Evolutionary conservation across 2,113 vertebrate species (phyloP).

Genomic region (Engystomops pustulosus): DNA sequence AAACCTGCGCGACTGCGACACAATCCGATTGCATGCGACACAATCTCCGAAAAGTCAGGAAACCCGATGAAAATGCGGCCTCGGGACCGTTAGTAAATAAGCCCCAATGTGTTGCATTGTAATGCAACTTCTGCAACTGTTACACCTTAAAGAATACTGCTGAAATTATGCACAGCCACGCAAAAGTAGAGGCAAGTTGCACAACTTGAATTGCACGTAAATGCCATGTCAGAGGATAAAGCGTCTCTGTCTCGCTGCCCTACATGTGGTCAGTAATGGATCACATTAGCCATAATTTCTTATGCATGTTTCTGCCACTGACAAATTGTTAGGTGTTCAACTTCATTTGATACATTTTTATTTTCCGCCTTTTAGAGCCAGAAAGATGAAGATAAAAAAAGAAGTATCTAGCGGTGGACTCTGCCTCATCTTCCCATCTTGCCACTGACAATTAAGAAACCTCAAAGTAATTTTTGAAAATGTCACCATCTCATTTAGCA

Average conservation of each 20-base stretch:
- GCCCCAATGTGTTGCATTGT: background rate
- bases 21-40: too few species aligned
- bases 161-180: background rate
- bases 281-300: slow-evolving; percentile 20
- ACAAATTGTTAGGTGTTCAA: slow-evolving; percentile 17
- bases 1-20: too few species aligned
- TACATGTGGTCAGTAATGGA: slow-evolving; percentile 31
- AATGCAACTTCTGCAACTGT: background rate
- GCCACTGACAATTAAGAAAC: slow-evolving; percentile 83
- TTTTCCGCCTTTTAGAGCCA: background rate
- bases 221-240: slow-evolving; percentile 10
- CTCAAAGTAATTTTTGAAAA: slow-evolving; percentile 92
- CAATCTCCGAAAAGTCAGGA: too few species aligned
- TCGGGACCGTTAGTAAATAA: too few species aligned
- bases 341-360: background rate
- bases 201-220: background rate
- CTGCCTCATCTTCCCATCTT: slow-evolving; percentile 71
- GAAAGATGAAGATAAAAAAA: background rate
- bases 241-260: background rate
- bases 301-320: slow-evolving; percentile 12
- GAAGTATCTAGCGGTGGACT: slow-evolving; percentile 9
- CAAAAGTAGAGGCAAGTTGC: background rate
- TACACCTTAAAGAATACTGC: background rate
- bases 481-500: slow-evolving; percentile 97
- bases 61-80: too few species aligned